Evolutionary conservation across 2,888 invertebrate species (phyloP).

Genomic region (Epirrita christyi): DNA sequence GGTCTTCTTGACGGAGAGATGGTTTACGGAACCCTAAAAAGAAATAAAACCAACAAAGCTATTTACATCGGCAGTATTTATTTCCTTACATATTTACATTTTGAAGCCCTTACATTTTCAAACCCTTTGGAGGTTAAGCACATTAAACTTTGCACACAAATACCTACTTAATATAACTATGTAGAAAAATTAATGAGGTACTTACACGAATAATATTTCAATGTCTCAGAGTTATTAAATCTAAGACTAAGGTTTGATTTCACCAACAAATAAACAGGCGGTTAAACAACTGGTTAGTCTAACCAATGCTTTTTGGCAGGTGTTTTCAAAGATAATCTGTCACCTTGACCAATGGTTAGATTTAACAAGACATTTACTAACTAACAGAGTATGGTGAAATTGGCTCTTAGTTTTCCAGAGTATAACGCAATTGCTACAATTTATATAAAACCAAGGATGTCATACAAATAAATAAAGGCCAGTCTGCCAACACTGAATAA

Average conservation of each 20-base stretch:
- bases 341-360: no score
- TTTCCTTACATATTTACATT: constrained; percentile 26
- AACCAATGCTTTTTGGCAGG: no score
- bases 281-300: no score
- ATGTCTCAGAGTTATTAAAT: neutral
- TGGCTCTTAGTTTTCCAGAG: no score
- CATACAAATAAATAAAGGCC: neutral
- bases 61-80: constrained; percentile 37
- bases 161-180: neutral
- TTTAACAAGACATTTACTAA: no score
- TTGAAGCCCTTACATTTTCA: neutral
- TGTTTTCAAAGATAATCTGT: no score
- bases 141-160: constrained; percentile 5
- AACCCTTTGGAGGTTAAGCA: constrained; percentile 4
- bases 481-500: neutral
- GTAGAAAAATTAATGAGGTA: neutral
- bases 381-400: no score
- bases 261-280: no score
- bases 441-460: neutral
- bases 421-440: neutral
- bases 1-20: no score
- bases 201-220: neutral
- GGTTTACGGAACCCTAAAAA: no score
- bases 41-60: constrained; percentile 22
- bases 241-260: neutral